These are phyloP conservation scores for Heteromormyrus szaboi DNA, from an alignment of 2,797 vertebrate species.

Conservation along the genomic window DNA sequence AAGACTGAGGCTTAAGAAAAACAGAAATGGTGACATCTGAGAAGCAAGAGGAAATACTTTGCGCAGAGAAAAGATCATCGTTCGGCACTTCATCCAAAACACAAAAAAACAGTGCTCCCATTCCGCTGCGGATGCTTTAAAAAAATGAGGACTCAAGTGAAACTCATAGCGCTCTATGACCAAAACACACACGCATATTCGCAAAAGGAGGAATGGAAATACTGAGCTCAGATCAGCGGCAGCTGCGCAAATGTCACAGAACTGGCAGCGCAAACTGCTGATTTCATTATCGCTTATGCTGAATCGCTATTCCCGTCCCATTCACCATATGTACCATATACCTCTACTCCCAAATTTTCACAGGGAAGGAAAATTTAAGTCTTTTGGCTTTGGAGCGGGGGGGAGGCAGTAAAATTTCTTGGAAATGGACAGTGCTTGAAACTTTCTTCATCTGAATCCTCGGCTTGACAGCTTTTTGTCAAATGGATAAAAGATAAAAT, in stretches of 20 bases:
- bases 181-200: not conserved
- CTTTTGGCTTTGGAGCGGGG: not conserved
- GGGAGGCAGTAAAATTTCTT: not conserved
- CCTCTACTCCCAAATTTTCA: conserved; percentile 22
- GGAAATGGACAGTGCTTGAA: not conserved
- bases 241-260: not conserved
- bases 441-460: not conserved
- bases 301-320: conserved; percentile 33
- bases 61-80: not conserved
- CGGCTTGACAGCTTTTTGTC: not conserved
- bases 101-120: not conserved
- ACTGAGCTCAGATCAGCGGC: not conserved
- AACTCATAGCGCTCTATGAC: not conserved
- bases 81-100: not conserved
- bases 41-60: not conserved
- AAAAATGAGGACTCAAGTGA: not conserved
- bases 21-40: not conserved
- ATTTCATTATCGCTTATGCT: conserved; percentile 22
- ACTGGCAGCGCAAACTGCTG: conserved; percentile 18
- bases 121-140: not conserved
- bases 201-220: not conserved
- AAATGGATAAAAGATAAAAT: not conserved
- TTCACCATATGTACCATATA: conserved; percentile 25
- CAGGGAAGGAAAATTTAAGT: conserved; percentile 25
- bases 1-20: not conserved